Evolutionary conservation across 2,113 vertebrate species (phyloP), one percentile per base, ranked within the genome.

Genomic region (Thamnophis sirtalis): DNA sequence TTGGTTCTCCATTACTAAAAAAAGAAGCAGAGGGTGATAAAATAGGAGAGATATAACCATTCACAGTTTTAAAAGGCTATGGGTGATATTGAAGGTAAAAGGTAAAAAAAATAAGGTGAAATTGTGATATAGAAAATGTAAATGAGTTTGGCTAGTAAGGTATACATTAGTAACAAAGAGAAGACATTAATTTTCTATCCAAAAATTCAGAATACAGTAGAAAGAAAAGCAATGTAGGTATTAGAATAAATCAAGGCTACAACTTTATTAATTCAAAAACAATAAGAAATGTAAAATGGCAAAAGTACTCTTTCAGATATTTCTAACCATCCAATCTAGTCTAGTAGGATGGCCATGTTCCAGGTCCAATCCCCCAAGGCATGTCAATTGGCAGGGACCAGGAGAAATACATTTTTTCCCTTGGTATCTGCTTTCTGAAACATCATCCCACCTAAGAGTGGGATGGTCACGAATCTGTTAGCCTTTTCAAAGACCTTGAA

Each of bases 1-100:
- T 38, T 92, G 68, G 43, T 95, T 95, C 50, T 88, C 68, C 94
- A 94, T 73, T 33, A 15, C 63, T 73, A 33, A 73, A 73, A 68
- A 60, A 60, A 73, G 28, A 73, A 73, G 63, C 63, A 68, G 13
- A 73, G 11, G 33, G 28, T 68, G 63, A 33, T n/a, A n/a, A 68
- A 68, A 33, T 33, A 33, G 11, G 28, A 73, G 63, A 73, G 63
- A 73, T 11, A 68, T n/a, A 33, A 68, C n/a, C 28, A 33, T 68
- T 17, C 28, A 68, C 4, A 68, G 28, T 68, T 5, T 33, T 11
- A 6, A 68, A 68, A 33, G 63, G 4, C 13, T 73, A 2, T n/a
- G 4, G 13, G 60, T 33, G 11, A 73, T 73, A 15, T 6, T 68
- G 63, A 73, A 73, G 63, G 28, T 63, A n/a, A 68, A 73, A 73